These are phyloP conservation scores for Drosophila ezoana DNA, from an alignment of 2,888 invertebrate genomes.

Conservation along the genomic window DNA sequence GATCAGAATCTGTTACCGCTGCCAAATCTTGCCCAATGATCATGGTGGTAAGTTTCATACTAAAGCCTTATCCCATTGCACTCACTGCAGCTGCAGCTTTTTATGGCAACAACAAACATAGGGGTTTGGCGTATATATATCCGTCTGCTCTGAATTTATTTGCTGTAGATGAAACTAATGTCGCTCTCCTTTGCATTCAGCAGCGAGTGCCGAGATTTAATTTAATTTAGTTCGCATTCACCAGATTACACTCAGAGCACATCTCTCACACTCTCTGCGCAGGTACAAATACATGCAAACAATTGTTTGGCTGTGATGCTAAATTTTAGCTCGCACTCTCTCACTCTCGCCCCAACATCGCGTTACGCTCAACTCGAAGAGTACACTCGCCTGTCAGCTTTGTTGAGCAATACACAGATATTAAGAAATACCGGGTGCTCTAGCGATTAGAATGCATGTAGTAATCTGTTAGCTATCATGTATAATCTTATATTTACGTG, in stretches of 20 bases:
- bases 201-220: constrained; percentile 17
- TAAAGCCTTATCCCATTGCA: not conserved
- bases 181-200: not conserved
- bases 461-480: not conserved
- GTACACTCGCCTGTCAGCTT: constrained; percentile 28
- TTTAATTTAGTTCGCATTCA: constrained; percentile 26
- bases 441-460: constrained; percentile 4
- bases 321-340: constrained; percentile 13
- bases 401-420: constrained; percentile 35
- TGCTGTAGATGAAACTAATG: not conserved
- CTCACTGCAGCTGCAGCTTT: not conserved
- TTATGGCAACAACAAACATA: not conserved
- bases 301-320: constrained; percentile 22
- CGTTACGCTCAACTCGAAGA: constrained; percentile 4
- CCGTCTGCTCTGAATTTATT: constrained; percentile 3
- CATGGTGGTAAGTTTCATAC: constrained; percentile 81
- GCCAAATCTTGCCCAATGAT: constrained; percentile 81
- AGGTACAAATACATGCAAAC: not conserved
- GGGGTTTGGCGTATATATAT: not conserved
- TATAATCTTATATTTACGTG: constrained; percentile 7
- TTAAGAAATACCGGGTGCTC: constrained; percentile 45
- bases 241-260: constrained; percentile 17
- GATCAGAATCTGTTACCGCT: constrained; percentile 13
- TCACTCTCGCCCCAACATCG: not conserved
- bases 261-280: constrained; percentile 16